phyloP scores from a whole-genome alignment of 2,888 invertebrate species.

The Abscondita cerata region DNA sequence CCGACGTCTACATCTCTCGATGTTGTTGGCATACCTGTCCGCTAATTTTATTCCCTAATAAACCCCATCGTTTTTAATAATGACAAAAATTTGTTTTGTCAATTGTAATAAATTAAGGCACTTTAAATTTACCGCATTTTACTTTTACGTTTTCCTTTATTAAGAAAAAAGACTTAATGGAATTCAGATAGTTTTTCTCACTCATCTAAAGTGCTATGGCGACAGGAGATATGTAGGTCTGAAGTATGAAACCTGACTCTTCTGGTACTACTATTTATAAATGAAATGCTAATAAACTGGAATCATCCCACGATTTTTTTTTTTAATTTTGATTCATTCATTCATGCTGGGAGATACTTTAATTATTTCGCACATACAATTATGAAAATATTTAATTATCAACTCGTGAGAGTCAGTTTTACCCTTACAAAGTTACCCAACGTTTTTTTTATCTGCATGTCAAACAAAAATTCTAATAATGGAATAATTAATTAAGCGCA shows the following conservation, averaged over 20 bases:
- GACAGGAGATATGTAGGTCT: constrained; percentile 19
- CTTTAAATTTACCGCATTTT: background rate
- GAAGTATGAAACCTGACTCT: background rate
- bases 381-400: too few species aligned
- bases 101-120: background rate
- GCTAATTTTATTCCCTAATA: constrained; percentile 13
- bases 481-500: too few species aligned
- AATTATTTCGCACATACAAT: too few species aligned
- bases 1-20: constrained; percentile 36
- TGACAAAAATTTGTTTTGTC: constrained; percentile 1
- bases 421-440: too few species aligned
- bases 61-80: constrained; percentile 4
- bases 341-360: constrained; percentile 10
- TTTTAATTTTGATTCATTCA: constrained; percentile 16
- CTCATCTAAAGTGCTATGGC: constrained; percentile 31
- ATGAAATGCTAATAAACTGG: constrained; percentile 28
- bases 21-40: constrained; percentile 26
- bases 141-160: constrained; percentile 1
- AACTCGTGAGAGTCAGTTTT: too few species aligned
- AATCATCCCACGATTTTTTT: constrained; percentile 20
- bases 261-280: constrained; percentile 18
- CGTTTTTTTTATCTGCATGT: too few species aligned
- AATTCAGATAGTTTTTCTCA: constrained; percentile 12
- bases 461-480: too few species aligned
- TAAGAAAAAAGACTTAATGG: constrained; percentile 6